Base-by-base conservation (phyloP, 2,113 vertebrate genomes). In the Hippocampus mohnikei region DNA sequence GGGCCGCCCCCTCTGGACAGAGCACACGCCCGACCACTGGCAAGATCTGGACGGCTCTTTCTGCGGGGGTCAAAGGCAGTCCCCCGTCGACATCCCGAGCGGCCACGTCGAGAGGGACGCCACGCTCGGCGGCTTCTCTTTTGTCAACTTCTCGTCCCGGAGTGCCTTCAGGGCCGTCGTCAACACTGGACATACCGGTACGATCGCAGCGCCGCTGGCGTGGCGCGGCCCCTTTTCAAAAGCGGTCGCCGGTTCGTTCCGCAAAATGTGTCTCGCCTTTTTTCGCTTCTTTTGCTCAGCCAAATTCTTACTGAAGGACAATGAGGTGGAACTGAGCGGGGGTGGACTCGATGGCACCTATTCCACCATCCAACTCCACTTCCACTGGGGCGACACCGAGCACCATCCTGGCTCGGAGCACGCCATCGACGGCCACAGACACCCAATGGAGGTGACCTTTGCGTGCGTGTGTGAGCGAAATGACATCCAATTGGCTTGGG, bases 381-480 rank as follows among this genome's bases (percentile, higher is more conserved):
- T 94, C 53, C 92, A 93, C 76, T 93, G 92, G 92, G 92, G 90
- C 2, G 69, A 88, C 0, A 63, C 23, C 1, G 44, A 71, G 0
- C 21, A 66, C 5, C 50, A 70, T 3, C 73, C 74, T 0, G 92
- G 91, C 2, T 93, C 93, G 0, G 92, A 93, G 74, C 92, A 94
- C 81, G 75, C 2, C 0, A 13, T 93, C 1, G 25, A 93, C 52
- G 75, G 81, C 3, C 61, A 79, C 29, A 77, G 62, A 41, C 93
- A 88, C 66, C 78, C 84, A 29, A 89, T 89, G 87, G 92, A 94
- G 92, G 93, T 91, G 33, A 5, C 33, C 33, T 6, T 0, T 37
- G 33, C 33, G 33, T 37, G 33, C 33, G 33, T 37, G 29, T 3
- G 29, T 29, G 29, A n/a, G n/a, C n/a, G n/a, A 20, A 53, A 53